phyloP scores from a whole-genome alignment of 2,797 vertebrate species.

The Brotogeris chrysoptera region DNA sequence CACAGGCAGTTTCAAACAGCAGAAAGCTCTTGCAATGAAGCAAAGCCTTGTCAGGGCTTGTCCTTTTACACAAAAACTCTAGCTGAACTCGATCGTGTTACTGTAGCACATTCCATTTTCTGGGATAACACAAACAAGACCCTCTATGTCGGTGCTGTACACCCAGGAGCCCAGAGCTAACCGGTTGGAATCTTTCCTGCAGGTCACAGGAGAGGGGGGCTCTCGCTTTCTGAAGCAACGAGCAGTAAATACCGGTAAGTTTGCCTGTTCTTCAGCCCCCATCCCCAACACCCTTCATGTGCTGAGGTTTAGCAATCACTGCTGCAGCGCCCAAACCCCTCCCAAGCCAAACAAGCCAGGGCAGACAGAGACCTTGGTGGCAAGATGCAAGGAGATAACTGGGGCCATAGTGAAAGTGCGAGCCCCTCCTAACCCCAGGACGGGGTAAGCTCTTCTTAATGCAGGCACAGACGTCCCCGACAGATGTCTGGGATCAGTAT shows the following conservation, averaged over 20 bases:
- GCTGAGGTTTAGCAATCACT: fast-evolving
- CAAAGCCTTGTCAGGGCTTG: not conserved
- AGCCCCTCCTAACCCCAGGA: not conserved
- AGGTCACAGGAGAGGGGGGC: conserved; percentile 11
- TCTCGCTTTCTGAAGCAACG: conserved; percentile 41
- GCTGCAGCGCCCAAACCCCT: not conserved
- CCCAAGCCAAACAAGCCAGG: not conserved
- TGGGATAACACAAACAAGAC: not conserved
- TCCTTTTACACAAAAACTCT: not conserved
- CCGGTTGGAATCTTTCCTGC: not conserved
- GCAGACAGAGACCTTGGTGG: not conserved
- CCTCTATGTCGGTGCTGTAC: not conserved
- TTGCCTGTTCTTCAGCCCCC: not conserved
- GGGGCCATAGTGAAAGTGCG: fast-evolving
- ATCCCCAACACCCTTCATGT: not conserved
- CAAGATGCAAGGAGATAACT: not conserved
- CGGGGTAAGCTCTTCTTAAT: not conserved
- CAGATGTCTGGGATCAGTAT: fast-evolving
- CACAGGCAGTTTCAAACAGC: not conserved
- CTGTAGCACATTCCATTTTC: not conserved
- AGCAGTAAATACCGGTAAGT: not conserved
- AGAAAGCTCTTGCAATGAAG: not conserved
- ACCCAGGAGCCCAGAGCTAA: not conserved
- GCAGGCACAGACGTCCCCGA: not conserved
- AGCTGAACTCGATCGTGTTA: fast-evolving